phyloP scores from a whole-genome alignment of 2,797 vertebrate species.

The Austrolebias charrua region DNA sequence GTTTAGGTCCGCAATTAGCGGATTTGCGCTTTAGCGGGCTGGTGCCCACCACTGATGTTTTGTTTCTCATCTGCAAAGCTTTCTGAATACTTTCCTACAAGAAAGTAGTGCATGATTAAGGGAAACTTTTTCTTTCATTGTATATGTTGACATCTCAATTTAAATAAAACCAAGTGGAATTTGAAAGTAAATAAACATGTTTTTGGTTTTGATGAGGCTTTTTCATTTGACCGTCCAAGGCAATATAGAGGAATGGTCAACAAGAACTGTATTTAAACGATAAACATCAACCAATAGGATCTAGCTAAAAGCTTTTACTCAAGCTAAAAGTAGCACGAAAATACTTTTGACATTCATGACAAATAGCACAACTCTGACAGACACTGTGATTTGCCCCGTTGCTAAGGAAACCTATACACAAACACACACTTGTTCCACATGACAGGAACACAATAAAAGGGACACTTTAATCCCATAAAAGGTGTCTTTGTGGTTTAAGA shows the following conservation, averaged over 20 bases:
- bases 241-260: neutral
- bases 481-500: conserved; percentile 74
- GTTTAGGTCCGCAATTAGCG: no score
- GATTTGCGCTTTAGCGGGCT: no score
- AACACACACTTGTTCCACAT: conserved; percentile 30
- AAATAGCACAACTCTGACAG: conserved; percentile 30
- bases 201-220: neutral
- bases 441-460: conserved; percentile 53
- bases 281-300: conserved; percentile 1
- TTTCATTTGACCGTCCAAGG: neutral
- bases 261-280: neutral
- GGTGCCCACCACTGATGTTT: no score
- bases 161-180: neutral
- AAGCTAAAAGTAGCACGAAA: conserved; percentile 17
- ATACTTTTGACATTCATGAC: conserved; percentile 25
- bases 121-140: neutral
- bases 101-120: no score
- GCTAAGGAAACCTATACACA: conserved; percentile 39
- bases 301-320: conserved; percentile 34
- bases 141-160: neutral
- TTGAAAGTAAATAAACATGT: neutral
- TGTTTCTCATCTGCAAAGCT: no score
- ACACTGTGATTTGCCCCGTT: conserved; percentile 32
- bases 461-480: conserved; percentile 75
- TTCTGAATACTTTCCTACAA: no score